Conservation (phyloP, 2,113 vertebrate genomes). For the Zosterops japonicus region DNA sequence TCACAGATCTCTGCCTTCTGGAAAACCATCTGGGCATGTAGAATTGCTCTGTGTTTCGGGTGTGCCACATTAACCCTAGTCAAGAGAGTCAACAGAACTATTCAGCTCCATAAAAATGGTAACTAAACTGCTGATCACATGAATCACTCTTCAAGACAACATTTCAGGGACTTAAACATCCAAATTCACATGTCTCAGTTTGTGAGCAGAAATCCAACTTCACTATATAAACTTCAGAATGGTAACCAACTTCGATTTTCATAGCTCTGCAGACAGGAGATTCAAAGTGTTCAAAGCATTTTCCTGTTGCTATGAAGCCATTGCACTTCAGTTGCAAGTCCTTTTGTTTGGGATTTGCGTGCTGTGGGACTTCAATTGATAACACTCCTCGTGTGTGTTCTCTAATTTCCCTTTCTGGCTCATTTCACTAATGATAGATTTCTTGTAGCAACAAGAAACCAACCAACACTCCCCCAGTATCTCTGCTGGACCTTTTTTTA, state of each 20-base stretch:
- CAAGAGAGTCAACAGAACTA: neutral
- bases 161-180: neutral
- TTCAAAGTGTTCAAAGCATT: neutral
- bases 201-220: neutral
- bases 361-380: neutral
- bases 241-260: neutral
- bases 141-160: neutral
- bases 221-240: neutral
- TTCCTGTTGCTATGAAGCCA: neutral
- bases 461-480: neutral
- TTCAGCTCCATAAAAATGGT: neutral
- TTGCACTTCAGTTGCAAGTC: neutral
- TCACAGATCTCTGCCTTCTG: neutral
- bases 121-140: neutral
- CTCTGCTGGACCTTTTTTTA: neutral
- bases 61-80: neutral
- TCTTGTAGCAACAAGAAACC: neutral
- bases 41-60: neutral
- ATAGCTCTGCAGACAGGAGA: neutral
- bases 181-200: neutral
- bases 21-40: neutral
- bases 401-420: neutral
- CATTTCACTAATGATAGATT: neutral
- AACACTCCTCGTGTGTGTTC: neutral
- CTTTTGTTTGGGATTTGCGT: neutral